phyloP scores from a whole-genome alignment of 2,797 vertebrate species.

The Thalassophryne amazonica region DNA sequence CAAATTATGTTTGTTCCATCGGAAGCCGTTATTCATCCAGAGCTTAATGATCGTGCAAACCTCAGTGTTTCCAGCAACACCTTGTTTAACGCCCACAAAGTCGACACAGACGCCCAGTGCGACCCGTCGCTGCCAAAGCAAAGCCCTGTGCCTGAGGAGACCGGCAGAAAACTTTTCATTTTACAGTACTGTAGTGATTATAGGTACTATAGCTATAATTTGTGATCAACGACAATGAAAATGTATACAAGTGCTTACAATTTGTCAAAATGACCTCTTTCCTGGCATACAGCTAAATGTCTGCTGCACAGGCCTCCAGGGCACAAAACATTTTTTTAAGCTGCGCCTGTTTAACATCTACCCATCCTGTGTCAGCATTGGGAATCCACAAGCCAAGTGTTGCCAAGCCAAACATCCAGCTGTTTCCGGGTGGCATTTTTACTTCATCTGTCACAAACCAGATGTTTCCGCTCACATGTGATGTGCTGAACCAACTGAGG shows the following conservation, averaged over 20 bases:
- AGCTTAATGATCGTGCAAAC: background rate
- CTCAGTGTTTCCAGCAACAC: background rate
- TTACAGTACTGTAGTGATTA: no score
- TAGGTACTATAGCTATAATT: no score
- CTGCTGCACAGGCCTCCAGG: background rate
- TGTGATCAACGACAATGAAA: no score
- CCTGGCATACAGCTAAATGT: background rate
- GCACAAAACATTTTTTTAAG: conserved; percentile 14
- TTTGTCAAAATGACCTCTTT: background rate
- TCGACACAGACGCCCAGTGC: background rate
- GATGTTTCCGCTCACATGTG: conserved; percentile 36
- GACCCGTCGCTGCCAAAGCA: no score
- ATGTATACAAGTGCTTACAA: no score
- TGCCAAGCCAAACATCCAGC: conserved; percentile 49
- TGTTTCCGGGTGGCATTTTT: conserved; percentile 32
- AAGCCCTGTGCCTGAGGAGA: no score
- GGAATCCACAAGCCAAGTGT: conserved; percentile 4
- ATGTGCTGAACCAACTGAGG: background rate
- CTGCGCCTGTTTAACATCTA: conserved; percentile 1
- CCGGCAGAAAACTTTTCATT: no score
- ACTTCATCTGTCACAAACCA: conserved; percentile 52
- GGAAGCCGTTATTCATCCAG: background rate
- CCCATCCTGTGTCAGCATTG: conserved; percentile 1
- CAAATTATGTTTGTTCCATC: no score
- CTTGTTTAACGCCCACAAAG: background rate